A percentile compares a stretch with the other conserved stretches of the same genome.
phyloP scores from a whole-genome alignment of 2,113 vertebrate genomes.

The Elephantulus edwardii region DNA sequence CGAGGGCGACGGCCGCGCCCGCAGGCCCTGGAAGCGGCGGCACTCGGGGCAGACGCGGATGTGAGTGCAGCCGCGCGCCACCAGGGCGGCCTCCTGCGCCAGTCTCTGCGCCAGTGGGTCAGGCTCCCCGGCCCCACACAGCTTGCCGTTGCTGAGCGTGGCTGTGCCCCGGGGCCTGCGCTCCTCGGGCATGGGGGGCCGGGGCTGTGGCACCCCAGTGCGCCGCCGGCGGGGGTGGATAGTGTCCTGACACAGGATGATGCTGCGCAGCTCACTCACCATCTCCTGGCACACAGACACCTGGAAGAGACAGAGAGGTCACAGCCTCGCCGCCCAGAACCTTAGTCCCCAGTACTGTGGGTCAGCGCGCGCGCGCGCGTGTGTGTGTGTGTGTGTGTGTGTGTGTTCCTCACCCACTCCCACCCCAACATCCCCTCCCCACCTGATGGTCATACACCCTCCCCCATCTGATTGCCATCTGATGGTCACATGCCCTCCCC shows the following conservation, averaged over 20 bases:
- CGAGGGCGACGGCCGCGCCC: conserved; percentile 87
- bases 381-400: too few relatives aligned
- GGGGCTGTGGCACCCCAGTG: conserved; percentile 81
- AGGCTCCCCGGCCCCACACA: conserved; percentile 91
- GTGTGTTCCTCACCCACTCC: too few relatives aligned
- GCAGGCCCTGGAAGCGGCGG: conserved; percentile 94
- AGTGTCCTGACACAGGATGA: conserved; percentile 95
- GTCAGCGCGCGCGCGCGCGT: too few relatives aligned
- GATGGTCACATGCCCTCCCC: too few relatives aligned
- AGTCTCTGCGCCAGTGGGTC: conserved; percentile 95
- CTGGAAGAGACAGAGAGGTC: conserved; percentile 82
- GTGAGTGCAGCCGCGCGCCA: conserved; percentile 94
- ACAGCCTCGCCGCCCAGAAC: not conserved
- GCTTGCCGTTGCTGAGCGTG: conserved; percentile 93
- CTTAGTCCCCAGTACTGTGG: not conserved
- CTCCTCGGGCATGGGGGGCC: conserved; percentile 87
- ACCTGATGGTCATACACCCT: too few relatives aligned
- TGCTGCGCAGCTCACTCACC: conserved; percentile 94
- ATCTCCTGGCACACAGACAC: conserved; percentile 97
- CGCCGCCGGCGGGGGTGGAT: conserved; percentile 90
- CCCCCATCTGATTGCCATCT: too few relatives aligned
- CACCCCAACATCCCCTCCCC: too few relatives aligned
- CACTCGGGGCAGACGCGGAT: conserved; percentile 98
- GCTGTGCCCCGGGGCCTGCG: conserved; percentile 85
- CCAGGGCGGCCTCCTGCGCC: conserved; percentile 93